Conservation (phyloP, 2,113 vertebrate species). For the Fregetta grallaria region DNA sequence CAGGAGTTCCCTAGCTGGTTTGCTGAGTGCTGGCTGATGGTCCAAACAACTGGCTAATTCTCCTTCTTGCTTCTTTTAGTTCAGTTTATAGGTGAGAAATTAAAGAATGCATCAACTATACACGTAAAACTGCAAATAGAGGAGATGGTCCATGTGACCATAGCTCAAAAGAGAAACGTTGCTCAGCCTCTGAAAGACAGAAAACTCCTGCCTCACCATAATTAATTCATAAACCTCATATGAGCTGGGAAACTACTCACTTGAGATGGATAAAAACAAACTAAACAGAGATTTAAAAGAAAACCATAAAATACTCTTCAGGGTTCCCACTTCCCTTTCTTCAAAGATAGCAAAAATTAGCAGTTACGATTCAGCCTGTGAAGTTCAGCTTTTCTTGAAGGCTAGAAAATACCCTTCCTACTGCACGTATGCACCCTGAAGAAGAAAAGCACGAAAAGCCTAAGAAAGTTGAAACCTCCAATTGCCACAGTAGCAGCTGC, state of each 20-base stretch:
- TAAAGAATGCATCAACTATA: not conserved
- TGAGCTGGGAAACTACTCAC: conserved; percentile 44
- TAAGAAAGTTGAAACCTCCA: not conserved
- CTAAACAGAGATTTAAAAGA: conserved; percentile 49
- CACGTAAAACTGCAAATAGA: not conserved
- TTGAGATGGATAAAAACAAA: conserved; percentile 60
- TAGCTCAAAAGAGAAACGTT: conserved; percentile 15
- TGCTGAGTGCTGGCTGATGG: not conserved
- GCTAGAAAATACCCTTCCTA: not conserved
- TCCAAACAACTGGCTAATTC: not conserved
- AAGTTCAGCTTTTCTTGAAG: not conserved
- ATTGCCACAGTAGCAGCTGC: not conserved
- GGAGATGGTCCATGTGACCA: not conserved
- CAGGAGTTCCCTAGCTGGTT: not conserved
- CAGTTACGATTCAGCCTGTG: not conserved
- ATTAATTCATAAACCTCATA: conserved; percentile 53
- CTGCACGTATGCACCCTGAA: not conserved
- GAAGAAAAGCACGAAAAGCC: not conserved
- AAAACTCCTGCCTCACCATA: conserved; percentile 36
- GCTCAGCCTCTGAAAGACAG: conserved; percentile 28
- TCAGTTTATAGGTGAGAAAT: not conserved
- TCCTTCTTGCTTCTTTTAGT: not conserved
- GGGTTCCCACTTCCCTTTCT: conserved; percentile 33
- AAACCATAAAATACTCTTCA: conserved; percentile 26
- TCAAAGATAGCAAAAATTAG: conserved; percentile 1